These are phyloP conservation scores for Lampris incognitus DNA, from an alignment of 2,113 vertebrate species.

Conservation along the genomic window DNA sequence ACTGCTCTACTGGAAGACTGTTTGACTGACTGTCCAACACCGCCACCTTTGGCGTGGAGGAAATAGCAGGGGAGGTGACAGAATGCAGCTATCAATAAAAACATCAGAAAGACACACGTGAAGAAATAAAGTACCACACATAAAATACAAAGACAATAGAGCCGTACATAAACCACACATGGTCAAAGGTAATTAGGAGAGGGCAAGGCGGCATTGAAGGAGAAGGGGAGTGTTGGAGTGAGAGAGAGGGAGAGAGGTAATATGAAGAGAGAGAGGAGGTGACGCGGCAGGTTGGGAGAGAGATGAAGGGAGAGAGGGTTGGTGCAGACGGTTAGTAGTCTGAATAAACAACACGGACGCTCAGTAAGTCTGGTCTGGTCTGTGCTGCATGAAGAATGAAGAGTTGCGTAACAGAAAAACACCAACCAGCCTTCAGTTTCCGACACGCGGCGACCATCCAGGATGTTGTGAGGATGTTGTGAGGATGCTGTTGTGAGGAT, in stretches of 20 bases:
- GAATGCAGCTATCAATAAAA: constrained; percentile 4
- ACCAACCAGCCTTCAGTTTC: too few relatives aligned
- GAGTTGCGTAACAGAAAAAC: constrained; percentile 43
- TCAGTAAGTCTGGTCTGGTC: constrained; percentile 58
- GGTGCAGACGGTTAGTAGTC: constrained; percentile 64
- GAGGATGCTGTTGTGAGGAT: too few relatives aligned
- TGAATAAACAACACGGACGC: constrained; percentile 41
- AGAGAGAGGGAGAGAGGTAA: background rate
- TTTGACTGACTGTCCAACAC: too few relatives aligned
- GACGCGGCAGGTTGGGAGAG: background rate
- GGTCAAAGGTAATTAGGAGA: too few relatives aligned
- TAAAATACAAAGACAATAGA: too few relatives aligned
- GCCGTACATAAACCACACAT: too few relatives aligned
- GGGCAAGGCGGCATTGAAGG: too few relatives aligned
- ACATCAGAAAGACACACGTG: background rate
- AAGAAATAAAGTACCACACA: background rate
- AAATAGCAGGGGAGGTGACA: background rate
- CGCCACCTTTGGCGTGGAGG: background rate
- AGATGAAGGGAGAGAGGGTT: constrained; percentile 10
- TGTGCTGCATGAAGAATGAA: constrained; percentile 54
- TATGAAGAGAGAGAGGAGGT: background rate
- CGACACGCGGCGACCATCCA: too few relatives aligned
- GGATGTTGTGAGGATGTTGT: too few relatives aligned
- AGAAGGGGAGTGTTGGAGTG: background rate
- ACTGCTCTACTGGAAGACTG: too few relatives aligned